Percentiles rank a stretch among this genome's conserved stretches.
These are phyloP conservation scores for Hecatera dysodea DNA, from an alignment of 2,888 invertebrate species.

Conservation along the genomic window DNA sequence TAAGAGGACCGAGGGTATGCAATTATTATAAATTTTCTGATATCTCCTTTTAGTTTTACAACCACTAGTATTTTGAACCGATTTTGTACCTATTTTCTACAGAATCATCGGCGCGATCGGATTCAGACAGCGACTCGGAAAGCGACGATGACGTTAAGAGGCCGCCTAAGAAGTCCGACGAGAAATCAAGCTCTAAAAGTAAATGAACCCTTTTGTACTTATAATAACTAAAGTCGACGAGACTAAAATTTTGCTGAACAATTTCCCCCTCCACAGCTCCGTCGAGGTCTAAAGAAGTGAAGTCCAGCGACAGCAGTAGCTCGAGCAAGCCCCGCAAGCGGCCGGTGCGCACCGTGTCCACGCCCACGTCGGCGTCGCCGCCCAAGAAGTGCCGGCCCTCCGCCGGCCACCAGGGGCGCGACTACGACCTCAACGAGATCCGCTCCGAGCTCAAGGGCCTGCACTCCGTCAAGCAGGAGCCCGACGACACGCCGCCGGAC, in stretches of 20 bases:
- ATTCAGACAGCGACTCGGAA: slow-evolving; percentile 89
- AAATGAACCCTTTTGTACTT: slow-evolving; percentile 35
- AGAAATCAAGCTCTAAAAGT: slow-evolving; percentile 83
- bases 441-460: slow-evolving; percentile 96
- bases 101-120: slow-evolving; percentile 86
- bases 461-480: slow-evolving; percentile 88
- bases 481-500: slow-evolving; percentile 81
- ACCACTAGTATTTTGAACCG: background rate
- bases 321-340: slow-evolving; percentile 86
- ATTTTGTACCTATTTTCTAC: slow-evolving; percentile 47
- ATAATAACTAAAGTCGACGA: background rate
- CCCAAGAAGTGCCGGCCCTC: slow-evolving; percentile 81
- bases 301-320: slow-evolving; percentile 85
- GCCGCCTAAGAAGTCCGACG: slow-evolving; percentile 83
- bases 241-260: background rate
- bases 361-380: slow-evolving; percentile 80
- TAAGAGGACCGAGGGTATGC: slow-evolving; percentile 84
- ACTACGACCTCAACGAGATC: slow-evolving; percentile 96
- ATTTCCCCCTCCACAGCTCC: slow-evolving; percentile 73
- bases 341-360: slow-evolving; percentile 80
- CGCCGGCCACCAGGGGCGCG: slow-evolving; percentile 88
- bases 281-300: slow-evolving; percentile 82
- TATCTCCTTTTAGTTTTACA: background rate
- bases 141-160: slow-evolving; percentile 88
- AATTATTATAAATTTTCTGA: background rate